These are phyloP conservation scores for Nudaria mundana DNA, from an alignment of 2,888 invertebrate species.

Conservation along the genomic window DNA sequence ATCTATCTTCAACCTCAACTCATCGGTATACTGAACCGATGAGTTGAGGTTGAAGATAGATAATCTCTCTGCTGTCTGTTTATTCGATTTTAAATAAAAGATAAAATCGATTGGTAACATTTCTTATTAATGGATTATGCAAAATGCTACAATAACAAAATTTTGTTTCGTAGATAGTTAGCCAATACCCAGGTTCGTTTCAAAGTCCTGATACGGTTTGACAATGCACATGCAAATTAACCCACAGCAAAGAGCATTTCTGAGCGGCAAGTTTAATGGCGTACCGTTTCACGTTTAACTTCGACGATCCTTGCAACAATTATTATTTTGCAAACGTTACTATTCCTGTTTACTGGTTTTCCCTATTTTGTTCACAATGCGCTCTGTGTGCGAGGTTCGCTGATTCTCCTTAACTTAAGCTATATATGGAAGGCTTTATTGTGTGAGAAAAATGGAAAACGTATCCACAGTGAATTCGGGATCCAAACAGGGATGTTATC, in stretches of 20 bases:
- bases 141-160: slow-evolving; percentile 60
- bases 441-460: slow-evolving; percentile 27
- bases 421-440: slow-evolving; percentile 25
- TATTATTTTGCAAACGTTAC: slow-evolving; percentile 50
- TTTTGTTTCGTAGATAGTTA: slow-evolving; percentile 61
- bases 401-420: slow-evolving; percentile 33
- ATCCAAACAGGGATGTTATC: too few relatives aligned
- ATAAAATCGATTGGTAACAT: slow-evolving; percentile 17
- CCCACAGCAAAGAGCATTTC: slow-evolving; percentile 61
- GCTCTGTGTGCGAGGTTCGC: slow-evolving; percentile 26
- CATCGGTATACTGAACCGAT: too few relatives aligned
- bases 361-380: slow-evolving; percentile 43
- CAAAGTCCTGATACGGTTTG: slow-evolving; percentile 71
- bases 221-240: slow-evolving; percentile 79
- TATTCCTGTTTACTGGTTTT: slow-evolving; percentile 43
- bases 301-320: slow-evolving; percentile 61
- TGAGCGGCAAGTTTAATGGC: slow-evolving; percentile 71
- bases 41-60: too few relatives aligned
- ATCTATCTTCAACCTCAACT: too few relatives aligned
- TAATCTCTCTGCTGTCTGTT: too few relatives aligned
- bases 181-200: slow-evolving; percentile 59
- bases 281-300: slow-evolving; percentile 49
- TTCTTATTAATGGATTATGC: slow-evolving; percentile 47
- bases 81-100: too few relatives aligned
- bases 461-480: slow-evolving; percentile 3